Evolutionary conservation across 2,888 invertebrate genomes (phyloP).

Genomic region (Priocnemis perturbator): DNA sequence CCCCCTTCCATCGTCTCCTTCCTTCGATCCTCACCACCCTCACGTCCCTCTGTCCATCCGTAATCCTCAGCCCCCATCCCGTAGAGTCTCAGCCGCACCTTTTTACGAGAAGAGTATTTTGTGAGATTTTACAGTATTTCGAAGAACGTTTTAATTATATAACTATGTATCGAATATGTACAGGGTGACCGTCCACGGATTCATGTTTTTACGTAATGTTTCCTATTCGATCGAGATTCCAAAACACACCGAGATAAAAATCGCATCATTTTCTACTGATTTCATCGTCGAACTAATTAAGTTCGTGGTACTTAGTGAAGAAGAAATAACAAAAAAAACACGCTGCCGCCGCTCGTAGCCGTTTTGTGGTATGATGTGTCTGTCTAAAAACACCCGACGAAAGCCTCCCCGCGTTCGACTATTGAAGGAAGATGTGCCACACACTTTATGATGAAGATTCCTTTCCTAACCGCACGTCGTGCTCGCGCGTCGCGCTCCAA

Average conservation of each 20-base stretch:
- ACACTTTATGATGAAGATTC: background rate
- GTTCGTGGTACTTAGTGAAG: constrained; percentile 12
- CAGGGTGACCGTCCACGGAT: constrained; percentile 70
- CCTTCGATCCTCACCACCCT: background rate
- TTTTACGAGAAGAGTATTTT: constrained; percentile 73
- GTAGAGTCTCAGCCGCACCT: constrained; percentile 60
- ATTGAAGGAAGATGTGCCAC: constrained; percentile 6
- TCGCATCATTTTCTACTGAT: constrained; percentile 33
- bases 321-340: background rate
- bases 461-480: too few species aligned
- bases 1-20: too few species aligned
- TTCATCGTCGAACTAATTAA: constrained; percentile 26
- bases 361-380: background rate
- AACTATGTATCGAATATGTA: constrained; percentile 71
- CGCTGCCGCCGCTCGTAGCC: constrained; percentile 4
- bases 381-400: too few species aligned
- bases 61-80: constrained; percentile 34
- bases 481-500: constrained; percentile 35
- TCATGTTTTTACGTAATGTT: constrained; percentile 61
- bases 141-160: constrained; percentile 72
- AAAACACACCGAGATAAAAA: constrained; percentile 21
- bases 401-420: too few species aligned
- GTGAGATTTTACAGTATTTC: constrained; percentile 75
- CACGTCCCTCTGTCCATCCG: background rate
- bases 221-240: constrained; percentile 50